Evolutionary conservation across 2,113 vertebrate species (phyloP).

Genomic region (Clarias magur): DNA sequence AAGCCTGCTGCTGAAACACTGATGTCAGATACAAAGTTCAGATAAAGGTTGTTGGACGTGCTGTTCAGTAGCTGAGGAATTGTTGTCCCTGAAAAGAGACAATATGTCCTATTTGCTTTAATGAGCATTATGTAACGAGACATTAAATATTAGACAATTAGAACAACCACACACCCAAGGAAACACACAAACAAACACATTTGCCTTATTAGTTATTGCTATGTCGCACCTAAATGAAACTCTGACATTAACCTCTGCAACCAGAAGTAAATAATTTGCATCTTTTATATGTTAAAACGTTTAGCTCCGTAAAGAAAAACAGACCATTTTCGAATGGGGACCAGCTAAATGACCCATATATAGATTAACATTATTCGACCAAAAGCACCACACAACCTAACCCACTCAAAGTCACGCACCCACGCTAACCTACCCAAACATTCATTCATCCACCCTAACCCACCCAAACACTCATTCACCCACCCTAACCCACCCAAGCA

Average conservation of each 20-base stretch:
- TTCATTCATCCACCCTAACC: too few relatives aligned
- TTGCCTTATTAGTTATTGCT: not conserved
- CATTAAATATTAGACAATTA: too few relatives aligned
- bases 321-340: not conserved
- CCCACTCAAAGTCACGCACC: not conserved
- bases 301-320: not conserved
- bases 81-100: conserved; percentile 83
- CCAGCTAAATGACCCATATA: not conserved
- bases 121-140: not conserved
- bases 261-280: not conserved
- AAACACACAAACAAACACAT: too few relatives aligned
- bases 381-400: not conserved
- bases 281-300: not conserved
- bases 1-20: conserved; percentile 98
- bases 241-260: not conserved
- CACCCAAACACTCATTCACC: too few relatives aligned
- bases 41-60: conserved; percentile 96
- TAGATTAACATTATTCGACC: not conserved
- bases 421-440: not conserved
- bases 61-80: conserved; percentile 96
- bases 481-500: too few relatives aligned
- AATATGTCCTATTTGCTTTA: not conserved
- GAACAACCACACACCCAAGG: not conserved
- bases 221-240: not conserved
- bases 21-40: conserved; percentile 94